Conservation (phyloP, 2,888 invertebrate species). For the Adineta ricciae region DNA sequence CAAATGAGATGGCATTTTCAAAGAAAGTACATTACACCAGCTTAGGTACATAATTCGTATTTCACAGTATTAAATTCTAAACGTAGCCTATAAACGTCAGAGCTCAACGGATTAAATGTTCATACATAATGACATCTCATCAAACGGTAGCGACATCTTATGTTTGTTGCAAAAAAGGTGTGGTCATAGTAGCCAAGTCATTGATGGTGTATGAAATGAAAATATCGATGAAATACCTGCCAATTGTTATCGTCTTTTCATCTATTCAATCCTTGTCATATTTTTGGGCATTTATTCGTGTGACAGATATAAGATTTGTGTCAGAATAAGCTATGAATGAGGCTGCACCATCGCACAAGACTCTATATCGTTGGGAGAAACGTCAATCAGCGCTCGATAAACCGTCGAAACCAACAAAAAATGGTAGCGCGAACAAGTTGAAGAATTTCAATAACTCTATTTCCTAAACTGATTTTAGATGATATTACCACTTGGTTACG, state of each 20-base stretch:
- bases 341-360: not conserved
- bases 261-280: not conserved
- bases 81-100: too few relatives aligned
- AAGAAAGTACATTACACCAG: too few relatives aligned
- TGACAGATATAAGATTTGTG: not conserved
- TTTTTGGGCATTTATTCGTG: not conserved
- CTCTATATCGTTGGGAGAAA: not conserved
- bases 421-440: not conserved
- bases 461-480: not conserved
- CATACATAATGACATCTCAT: too few relatives aligned
- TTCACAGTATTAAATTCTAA: too few relatives aligned
- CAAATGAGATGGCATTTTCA: too few relatives aligned
- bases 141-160: not conserved
- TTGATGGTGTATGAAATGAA: not conserved
- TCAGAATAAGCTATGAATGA: not conserved
- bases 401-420: not conserved
- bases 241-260: too few relatives aligned
- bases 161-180: not conserved
- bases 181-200: not conserved
- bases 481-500: constrained; percentile 34
- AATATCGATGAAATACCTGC: not conserved
- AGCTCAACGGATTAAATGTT: too few relatives aligned
- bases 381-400: not conserved
- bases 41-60: too few relatives aligned
- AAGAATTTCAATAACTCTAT: too few relatives aligned